Conservation (phyloP, 2,113 vertebrate genomes). For the Poeciliopsis retropinna region DNA sequence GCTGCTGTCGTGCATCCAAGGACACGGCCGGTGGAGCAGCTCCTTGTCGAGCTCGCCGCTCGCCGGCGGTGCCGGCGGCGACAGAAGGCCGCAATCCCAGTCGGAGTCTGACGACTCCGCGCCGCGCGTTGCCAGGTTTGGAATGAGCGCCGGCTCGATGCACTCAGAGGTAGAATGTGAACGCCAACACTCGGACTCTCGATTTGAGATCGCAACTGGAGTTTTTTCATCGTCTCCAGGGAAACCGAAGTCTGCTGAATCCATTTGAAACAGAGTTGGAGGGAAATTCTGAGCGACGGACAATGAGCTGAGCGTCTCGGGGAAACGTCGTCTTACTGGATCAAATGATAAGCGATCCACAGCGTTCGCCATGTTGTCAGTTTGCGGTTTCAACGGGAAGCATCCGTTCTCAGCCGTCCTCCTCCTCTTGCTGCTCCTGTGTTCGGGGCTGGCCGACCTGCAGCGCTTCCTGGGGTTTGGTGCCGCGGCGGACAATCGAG, state of each 20-base stretch:
- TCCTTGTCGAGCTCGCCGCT: slow-evolving; percentile 57
- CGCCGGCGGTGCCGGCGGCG: neutral
- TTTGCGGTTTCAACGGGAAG: neutral
- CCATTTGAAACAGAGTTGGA: neutral
- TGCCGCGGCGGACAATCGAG: neutral
- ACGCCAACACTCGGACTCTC: slow-evolving; percentile 35
- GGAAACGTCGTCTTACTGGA: neutral
- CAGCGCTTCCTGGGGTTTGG: slow-evolving; percentile 70
- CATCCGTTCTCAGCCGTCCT: slow-evolving; percentile 20
- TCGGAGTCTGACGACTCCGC: slow-evolving; percentile 58
- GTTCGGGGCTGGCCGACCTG: slow-evolving; percentile 54
- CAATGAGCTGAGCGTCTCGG: slow-evolving; percentile 1
- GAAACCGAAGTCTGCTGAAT: neutral
- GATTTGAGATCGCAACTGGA: slow-evolving; percentile 20
- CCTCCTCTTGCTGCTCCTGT: slow-evolving; percentile 56
- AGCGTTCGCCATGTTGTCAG: neutral
- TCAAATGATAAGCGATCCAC: slow-evolving; percentile 9
- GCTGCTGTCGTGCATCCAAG: slow-evolving; percentile 60
- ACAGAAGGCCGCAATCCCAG: slow-evolving; percentile 76
- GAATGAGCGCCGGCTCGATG: slow-evolving; percentile 68
- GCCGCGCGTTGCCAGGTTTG: slow-evolving; percentile 56
- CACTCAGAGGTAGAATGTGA: slow-evolving; percentile 65
- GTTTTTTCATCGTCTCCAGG: neutral
- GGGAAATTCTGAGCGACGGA: slow-evolving; percentile 13
- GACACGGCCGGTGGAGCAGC: slow-evolving; percentile 70